Conservation (phyloP, 35 echinoderm and acorn worm species). For the Holothuria glaberrima region DNA sequence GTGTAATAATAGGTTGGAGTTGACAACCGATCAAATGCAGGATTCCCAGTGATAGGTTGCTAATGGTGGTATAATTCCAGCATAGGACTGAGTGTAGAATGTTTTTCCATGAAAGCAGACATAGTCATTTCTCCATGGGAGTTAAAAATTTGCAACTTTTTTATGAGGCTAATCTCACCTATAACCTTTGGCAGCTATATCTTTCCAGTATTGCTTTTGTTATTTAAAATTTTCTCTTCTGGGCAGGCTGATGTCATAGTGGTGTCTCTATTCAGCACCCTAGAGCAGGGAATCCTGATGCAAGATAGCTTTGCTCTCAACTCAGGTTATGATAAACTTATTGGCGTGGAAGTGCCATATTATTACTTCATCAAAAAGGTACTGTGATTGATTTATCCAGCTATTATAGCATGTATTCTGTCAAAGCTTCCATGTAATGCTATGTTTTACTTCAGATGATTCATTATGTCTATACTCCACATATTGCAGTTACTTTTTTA, state of each 20-base stretch:
- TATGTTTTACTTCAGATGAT: neutral
- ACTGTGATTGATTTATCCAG: neutral
- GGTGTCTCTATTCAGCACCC: slow-evolving; percentile 90
- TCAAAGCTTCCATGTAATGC: neutral
- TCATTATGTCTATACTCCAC: too few species aligned
- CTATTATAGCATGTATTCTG: neutral
- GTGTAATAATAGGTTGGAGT: too few species aligned
- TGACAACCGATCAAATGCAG: too few species aligned
- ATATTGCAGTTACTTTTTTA: too few species aligned
- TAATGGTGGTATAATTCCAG: too few species aligned
- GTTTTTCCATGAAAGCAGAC: too few species aligned
- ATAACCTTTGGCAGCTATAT: too few species aligned
- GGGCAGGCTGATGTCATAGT: slow-evolving; percentile 87
- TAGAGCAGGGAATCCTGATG: slow-evolving; percentile 90
- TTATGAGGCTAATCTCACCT: too few species aligned
- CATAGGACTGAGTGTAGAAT: too few species aligned
- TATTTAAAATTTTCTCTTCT: neutral
- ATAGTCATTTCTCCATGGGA: too few species aligned
- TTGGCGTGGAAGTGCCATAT: slow-evolving; percentile 89
- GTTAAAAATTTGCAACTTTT: too few species aligned
- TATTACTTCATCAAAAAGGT: slow-evolving; percentile 99
- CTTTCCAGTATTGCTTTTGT: neutral
- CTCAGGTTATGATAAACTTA: slow-evolving; percentile 54
- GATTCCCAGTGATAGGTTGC: too few species aligned
- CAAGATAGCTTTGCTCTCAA: slow-evolving; percentile 81